Base-by-base conservation (phyloP, 1,140 invertebrate genomes). In the Ooceraea biroi region DNA sequence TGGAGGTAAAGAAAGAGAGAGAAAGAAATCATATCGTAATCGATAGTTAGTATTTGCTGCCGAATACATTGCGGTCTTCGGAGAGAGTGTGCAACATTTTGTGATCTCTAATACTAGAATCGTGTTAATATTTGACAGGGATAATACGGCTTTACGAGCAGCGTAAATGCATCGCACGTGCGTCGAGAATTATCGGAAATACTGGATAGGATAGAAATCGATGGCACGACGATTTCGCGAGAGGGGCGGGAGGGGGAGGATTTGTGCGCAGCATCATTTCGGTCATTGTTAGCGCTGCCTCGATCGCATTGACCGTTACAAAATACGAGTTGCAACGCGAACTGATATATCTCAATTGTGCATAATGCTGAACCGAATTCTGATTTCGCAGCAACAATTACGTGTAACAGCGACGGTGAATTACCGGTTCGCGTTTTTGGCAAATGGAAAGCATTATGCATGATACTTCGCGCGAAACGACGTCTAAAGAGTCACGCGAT, bases 151-250 rank as follows among this genome's bases (percentile, higher is more conserved):
- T 88, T 88, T 91, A 90, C 84, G 89, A 83, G 80, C 87, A 57
- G 60, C 74, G 86, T 86, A 89, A 91, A 90, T 89, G 90, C 89
- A 76, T 90, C 84, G 84, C 85, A 85, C 87, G 84, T 78, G 85
- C 86, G 69, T 87, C 76, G 85, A 78, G 90, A 86, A 91, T 91
- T 89, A 88, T 88, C 90, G 90, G 90, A 91, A 91, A 90, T 88
- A 85, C 85, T 86, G 2, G 87, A 87, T 90, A 88, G 85, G 71
- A 76, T 61, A 52, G 77, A 7, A 90, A 90, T 90, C 90, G 90
- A 91, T 91, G 84, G 78, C 48, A 58, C 57, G 52, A 57, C 63
- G 65, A 78, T 55, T 68, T 78, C 36, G 74, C 74, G 66, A 44
- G 76, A 57, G 61, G 52, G 52, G 48, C 19, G n/a, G 44, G 60